These are phyloP conservation scores for Halictus ligatus DNA, from an alignment of 2,888 invertebrate genomes.

Conservation along the genomic window DNA sequence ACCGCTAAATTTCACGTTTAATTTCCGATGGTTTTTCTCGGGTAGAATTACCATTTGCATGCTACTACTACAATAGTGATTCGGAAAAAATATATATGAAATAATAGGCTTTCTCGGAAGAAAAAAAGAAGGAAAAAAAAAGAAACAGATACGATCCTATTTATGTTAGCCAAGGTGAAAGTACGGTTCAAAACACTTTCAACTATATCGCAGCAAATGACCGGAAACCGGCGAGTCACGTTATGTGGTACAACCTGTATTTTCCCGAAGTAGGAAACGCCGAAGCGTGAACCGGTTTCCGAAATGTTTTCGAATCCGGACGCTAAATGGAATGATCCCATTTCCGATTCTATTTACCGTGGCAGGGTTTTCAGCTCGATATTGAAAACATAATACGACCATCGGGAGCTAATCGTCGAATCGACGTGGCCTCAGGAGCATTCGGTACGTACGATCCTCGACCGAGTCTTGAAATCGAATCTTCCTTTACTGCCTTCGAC, in stretches of 20 bases:
- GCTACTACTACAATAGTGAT: too few species aligned
- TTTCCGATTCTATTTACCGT: background rate
- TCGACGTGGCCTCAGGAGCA: constrained; percentile 8
- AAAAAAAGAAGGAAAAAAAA: too few species aligned
- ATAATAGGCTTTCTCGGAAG: background rate
- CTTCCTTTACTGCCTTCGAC: constrained; percentile 45
- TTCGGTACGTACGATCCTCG: constrained; percentile 18
- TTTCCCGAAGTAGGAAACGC: background rate
- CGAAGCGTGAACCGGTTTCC: background rate
- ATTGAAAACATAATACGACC: background rate
- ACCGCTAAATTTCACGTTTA: background rate
- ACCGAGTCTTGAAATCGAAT: constrained; percentile 45
- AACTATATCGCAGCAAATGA: background rate
- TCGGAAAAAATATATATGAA: too few species aligned
- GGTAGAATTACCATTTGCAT: background rate
- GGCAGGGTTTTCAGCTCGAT: background rate
- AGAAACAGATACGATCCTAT: background rate
- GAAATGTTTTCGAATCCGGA: background rate
- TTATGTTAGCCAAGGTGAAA: background rate
- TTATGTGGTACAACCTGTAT: background rate
- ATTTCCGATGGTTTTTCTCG: background rate
- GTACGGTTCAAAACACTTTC: background rate
- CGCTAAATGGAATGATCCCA: background rate
- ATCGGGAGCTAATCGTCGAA: constrained; percentile 11
- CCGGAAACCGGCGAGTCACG: background rate